Base-by-base conservation (phyloP, 2,797 vertebrate species). In the Rhabdomys pumilio region DNA sequence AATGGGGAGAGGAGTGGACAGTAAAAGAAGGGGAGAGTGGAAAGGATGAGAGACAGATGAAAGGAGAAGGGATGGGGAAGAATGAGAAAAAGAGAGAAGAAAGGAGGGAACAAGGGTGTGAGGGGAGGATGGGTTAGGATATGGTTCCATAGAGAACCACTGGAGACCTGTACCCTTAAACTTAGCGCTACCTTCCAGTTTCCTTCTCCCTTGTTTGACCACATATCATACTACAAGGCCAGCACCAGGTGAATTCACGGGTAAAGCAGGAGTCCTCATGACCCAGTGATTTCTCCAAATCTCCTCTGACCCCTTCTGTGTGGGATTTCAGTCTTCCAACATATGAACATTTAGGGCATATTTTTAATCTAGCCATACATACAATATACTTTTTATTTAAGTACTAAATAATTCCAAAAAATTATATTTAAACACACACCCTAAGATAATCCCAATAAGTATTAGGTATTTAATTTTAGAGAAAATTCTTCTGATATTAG, bases 91-190 rank as follows among this genome's bases (percentile, higher is more conserved):
- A 6, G 20, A 44, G 11, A 38, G 15, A 0, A n/a, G 29, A 65
- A 53, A 61, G 15, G 41, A 19, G 2, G 2, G 1, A 34, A 1
- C 7, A 10, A 50, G 10, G 15, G 17, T 1, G 10, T 38, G 11
- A 11, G 73, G 73, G 41, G 47, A 41, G 1, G 6, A 15, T 10
- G 12, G 26, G 7, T 2, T 38, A 61, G 26, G 3, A 61, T 9
- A 20, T 13, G 31, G 14, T 29, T 3, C 9, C 13, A 44, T 17
- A 75, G 6, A 1, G 29, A 55, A 17, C 22, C 29, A 12, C 12
- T n/a, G 6, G 63, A 47, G 59, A 26, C 22, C 31, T 26, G 11
- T 4, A 3, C 7, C 9, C 14, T 77, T 89, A 29, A 89, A 3
- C 6, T 34, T 38, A 9, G 5, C 47, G 1, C 44, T 19, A 34